These are phyloP conservation scores for Agrypnus murinus DNA, from an alignment of 2,888 invertebrate genomes.

Conservation along the genomic window DNA sequence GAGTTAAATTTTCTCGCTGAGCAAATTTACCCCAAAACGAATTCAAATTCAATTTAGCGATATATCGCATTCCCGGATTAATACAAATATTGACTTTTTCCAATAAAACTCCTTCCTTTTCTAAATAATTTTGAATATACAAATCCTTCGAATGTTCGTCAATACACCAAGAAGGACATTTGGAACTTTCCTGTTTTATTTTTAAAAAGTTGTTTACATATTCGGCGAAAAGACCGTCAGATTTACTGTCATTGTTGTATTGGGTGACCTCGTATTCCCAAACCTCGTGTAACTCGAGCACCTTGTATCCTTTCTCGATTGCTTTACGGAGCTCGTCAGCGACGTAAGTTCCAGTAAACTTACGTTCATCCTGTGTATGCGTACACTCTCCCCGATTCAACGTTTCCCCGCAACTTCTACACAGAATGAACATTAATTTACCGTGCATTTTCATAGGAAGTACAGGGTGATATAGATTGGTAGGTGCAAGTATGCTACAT, in stretches of 20 bases:
- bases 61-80: slow-evolving; percentile 46
- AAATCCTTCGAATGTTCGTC: slow-evolving; percentile 38
- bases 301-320: slow-evolving; percentile 60
- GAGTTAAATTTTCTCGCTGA: too few species aligned
- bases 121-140: slow-evolving; percentile 48
- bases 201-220: slow-evolving; percentile 64
- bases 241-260: slow-evolving; percentile 55
- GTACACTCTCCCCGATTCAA: slow-evolving; percentile 58
- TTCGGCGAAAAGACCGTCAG: slow-evolving; percentile 61
- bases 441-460: slow-evolving; percentile 18
- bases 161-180: slow-evolving; percentile 57
- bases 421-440: slow-evolving; percentile 62
- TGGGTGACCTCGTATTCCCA: slow-evolving; percentile 64
- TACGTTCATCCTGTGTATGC: slow-evolving; percentile 62
- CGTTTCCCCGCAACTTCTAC: slow-evolving; percentile 61
- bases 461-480: too few species aligned
- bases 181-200: slow-evolving; percentile 59
- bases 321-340: slow-evolving; percentile 64
- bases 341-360: slow-evolving; percentile 58
- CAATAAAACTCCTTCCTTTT: slow-evolving; percentile 43
- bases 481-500: neutral
- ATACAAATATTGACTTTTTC: slow-evolving; percentile 35
- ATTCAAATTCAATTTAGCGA: too few species aligned
- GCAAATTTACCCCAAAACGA: too few species aligned
- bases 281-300: slow-evolving; percentile 62